A percentile compares a stretch with the other conserved stretches of the same genome.
These are phyloP conservation scores for Chromobotia macracanthus DNA, from an alignment of 2,797 vertebrate species.

Conservation along the genomic window DNA sequence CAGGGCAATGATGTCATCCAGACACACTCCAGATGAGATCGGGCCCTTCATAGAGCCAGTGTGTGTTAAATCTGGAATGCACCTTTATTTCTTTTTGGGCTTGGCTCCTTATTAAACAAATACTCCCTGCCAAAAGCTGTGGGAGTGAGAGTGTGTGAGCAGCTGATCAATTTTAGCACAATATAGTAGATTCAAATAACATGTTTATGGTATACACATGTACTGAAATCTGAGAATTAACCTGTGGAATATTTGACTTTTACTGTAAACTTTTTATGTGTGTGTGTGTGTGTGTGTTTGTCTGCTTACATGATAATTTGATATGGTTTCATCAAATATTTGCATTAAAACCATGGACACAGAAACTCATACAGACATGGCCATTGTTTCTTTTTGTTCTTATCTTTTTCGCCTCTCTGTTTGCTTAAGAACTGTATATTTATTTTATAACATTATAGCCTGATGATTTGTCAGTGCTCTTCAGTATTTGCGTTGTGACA, in stretches of 20 bases:
- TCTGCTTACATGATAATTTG: not conserved
- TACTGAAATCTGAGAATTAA: not conserved
- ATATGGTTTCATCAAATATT: constrained; percentile 6
- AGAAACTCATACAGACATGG: constrained; percentile 19
- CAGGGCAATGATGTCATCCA: constrained; percentile 26
- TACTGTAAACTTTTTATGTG: not conserved
- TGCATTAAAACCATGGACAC: constrained; percentile 25
- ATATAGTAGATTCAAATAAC: not conserved
- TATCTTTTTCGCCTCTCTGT: not conserved
- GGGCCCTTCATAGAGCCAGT: not conserved
- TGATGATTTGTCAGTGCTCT: not conserved
- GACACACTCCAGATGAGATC: not conserved
- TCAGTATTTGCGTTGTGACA: not conserved
- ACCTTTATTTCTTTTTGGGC: constrained; percentile 10
- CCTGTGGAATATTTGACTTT: not conserved
- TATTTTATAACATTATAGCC: constrained; percentile 4
- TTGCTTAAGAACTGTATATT: constrained; percentile 25
- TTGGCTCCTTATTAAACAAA: constrained; percentile 2
- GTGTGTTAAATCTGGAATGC: constrained; percentile 23
- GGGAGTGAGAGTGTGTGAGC: not conserved
- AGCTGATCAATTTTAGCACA: not conserved
- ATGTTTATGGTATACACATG: constrained; percentile 15
- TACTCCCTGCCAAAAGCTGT: not conserved
- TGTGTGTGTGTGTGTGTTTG: not conserved
- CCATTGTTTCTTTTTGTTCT: not conserved